Base-by-base conservation (phyloP, 2,888 invertebrate species). In the Dolomedes plantarius region DNA sequence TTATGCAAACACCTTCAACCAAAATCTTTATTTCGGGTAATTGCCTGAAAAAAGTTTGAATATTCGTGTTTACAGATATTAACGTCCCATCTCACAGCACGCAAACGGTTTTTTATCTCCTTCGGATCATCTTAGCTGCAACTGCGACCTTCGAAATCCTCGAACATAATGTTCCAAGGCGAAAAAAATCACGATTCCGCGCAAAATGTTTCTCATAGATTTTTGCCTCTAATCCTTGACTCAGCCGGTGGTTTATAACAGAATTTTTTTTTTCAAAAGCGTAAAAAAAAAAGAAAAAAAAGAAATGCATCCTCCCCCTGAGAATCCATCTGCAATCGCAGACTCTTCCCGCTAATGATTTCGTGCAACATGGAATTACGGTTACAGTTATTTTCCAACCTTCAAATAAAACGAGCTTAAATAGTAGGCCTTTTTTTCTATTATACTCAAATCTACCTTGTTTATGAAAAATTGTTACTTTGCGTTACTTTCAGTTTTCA, bases 201-300 rank as follows among this genome's bases (percentile, higher is more conserved):
- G 23, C 19, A 23, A 56, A 56, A 56, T 23, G 23, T 23, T 56
- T 56, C 56, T 56, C 56, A 56, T 56, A 23, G 56, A 11, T 23
- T 56, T 56, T 56, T 23, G 56, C 56, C 56, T 56, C 56, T 23
- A 56, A 56, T 56, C 56, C 56, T 56, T 56, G 56, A 56, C 56
- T 19, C 11, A 9, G 1, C 23, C 6, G 56, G 3, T 56, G 23
- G 23, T 56, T 23, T 13, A 11, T 46, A 9, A 46, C 9, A 46
- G 46, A 46, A 16, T 13, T 16, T n/a, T n/a, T n/a, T n/a, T n/a
- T n/a, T n/a, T 1, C 5, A 56, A 56, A 36, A 36, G 36, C 5
- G 36, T 3, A 23, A 56, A 11, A 11, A 56, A 23, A 11, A 56
- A 23, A 1, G 5, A 19, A 19, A 16, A 6, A 46, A 23, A 3